Percentiles rank a stretch among this genome's conserved stretches.
Evolutionary conservation across 2,113 vertebrate species (phyloP).

Genomic region (Gavialis gangeticus): DNA sequence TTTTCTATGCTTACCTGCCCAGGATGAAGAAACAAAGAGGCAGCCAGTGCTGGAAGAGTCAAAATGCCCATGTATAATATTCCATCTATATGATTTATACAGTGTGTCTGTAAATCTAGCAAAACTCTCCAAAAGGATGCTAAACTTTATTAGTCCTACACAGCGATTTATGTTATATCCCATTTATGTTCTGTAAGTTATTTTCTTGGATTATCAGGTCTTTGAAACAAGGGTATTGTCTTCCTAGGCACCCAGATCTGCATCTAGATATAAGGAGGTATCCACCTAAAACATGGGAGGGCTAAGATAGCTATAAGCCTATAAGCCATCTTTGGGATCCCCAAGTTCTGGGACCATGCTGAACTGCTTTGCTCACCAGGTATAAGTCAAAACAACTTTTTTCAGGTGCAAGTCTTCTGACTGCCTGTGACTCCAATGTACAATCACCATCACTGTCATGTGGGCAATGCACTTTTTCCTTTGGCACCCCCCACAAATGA

Average conservation of each 20-base stretch:
- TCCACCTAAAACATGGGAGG: background rate
- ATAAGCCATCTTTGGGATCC: background rate
- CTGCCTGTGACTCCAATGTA: background rate
- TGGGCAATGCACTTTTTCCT: background rate
- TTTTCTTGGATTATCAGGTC: background rate
- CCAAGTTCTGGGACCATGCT: background rate
- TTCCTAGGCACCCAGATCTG: background rate
- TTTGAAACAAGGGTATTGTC: background rate
- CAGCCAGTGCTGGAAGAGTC: background rate
- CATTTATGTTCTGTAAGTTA: background rate
- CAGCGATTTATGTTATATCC: background rate
- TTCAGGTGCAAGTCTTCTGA: background rate
- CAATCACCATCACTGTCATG: background rate
- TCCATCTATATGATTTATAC: background rate
- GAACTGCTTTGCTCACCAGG: background rate
- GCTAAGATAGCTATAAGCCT: background rate
- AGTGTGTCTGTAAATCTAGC: background rate
- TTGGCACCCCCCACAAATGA: background rate
- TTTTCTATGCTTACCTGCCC: constrained; percentile 24
- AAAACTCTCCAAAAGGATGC: background rate
- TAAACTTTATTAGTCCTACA: background rate
- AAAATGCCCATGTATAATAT: background rate
- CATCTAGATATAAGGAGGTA: background rate
- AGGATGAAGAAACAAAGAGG: background rate
- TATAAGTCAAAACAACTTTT: background rate